Evolutionary conservation across 2,113 vertebrate genomes (phyloP).

Genomic region (Anser cygnoides): DNA sequence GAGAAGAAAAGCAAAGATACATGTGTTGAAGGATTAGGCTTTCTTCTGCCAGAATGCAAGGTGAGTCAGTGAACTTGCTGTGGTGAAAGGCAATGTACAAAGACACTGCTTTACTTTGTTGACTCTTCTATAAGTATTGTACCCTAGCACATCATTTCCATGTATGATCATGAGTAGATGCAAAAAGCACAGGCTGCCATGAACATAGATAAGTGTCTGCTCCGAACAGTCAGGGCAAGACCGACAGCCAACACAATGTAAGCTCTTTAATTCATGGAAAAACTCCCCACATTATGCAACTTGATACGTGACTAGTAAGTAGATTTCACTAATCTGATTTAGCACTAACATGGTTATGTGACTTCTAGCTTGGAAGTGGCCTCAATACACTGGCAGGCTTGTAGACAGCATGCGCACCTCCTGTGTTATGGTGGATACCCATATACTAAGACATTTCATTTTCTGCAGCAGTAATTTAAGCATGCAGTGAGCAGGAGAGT

Average conservation of each 20-base stretch:
- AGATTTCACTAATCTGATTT: background rate
- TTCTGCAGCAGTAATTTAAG: background rate
- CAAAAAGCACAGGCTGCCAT: background rate
- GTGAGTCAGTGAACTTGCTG: background rate
- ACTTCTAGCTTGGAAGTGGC: background rate
- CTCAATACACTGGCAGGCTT: background rate
- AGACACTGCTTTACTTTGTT: background rate
- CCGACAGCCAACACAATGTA: background rate
- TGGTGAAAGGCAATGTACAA: background rate
- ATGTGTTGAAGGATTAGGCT: background rate
- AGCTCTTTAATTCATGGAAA: background rate
- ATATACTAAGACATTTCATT: fast-evolving
- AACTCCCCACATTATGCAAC: background rate
- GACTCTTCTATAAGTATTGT: background rate
- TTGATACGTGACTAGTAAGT: background rate
- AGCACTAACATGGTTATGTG: fast-evolving
- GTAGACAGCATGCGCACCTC: background rate
- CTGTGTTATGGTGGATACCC: background rate
- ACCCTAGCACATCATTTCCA: background rate
- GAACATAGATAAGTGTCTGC: background rate
- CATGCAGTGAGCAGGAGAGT: background rate
- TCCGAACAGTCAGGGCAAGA: background rate
- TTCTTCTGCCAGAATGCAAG: background rate
- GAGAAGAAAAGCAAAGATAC: background rate
- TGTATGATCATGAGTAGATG: fast-evolving